These are phyloP conservation scores for Caranx ignobilis DNA, from an alignment of 2,113 vertebrate genomes.

Conservation along the genomic window DNA sequence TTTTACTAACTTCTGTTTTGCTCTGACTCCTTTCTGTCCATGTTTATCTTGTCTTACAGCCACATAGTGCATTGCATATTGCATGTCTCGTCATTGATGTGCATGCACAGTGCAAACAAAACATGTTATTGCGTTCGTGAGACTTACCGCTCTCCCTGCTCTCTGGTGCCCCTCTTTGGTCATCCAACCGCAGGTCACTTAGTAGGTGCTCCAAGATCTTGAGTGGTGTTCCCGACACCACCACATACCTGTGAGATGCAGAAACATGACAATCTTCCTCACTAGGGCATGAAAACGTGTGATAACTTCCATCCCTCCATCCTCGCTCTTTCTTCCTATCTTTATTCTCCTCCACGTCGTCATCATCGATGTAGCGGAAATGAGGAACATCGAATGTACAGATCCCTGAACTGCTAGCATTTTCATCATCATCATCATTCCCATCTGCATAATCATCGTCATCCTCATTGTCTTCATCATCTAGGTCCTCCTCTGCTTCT, in stretches of 20 bases:
- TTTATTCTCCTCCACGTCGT: slow-evolving; percentile 74
- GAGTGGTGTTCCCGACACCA: slow-evolving; percentile 96
- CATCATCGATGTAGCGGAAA: slow-evolving; percentile 96
- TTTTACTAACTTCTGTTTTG: not conserved
- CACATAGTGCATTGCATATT: not conserved
- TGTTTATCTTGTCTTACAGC: not conserved
- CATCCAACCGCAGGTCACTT: slow-evolving; percentile 93
- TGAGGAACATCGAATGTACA: slow-evolving; percentile 93
- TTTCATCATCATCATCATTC: slow-evolving; percentile 42
- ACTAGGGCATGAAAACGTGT: slow-evolving; percentile 80
- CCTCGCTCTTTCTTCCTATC: slow-evolving; percentile 68
- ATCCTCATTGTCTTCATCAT: slow-evolving; percentile 64
- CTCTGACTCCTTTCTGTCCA: not conserved
- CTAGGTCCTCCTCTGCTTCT: slow-evolving; percentile 79
- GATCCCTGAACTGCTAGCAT: slow-evolving; percentile 43
- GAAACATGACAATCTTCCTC: slow-evolving; percentile 86
- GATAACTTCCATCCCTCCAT: slow-evolving; percentile 83
- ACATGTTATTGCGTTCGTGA: not conserved
- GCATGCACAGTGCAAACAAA: not conserved
- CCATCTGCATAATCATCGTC: slow-evolving; percentile 41
- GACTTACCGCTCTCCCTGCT: slow-evolving; percentile 94
- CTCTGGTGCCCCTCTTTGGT: slow-evolving; percentile 87
- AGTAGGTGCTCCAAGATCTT: slow-evolving; percentile 98
- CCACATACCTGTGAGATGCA: slow-evolving; percentile 93
- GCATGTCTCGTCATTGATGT: not conserved